Conservation (phyloP, 64 coral and sea anemone species). For the Trachythela sp. region DNA sequence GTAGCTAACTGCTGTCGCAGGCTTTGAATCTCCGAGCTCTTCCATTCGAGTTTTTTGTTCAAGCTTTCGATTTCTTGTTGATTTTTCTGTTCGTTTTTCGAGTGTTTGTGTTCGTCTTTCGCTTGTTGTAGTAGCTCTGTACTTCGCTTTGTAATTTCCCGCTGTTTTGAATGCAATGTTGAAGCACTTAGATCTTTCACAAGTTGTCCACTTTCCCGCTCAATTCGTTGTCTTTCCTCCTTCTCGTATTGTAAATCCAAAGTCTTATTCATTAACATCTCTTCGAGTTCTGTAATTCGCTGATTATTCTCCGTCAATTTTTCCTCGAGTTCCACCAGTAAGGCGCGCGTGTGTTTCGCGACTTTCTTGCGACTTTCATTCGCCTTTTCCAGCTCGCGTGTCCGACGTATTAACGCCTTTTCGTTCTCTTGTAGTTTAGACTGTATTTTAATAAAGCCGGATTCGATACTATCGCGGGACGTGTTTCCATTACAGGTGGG, state of each 20-base stretch:
- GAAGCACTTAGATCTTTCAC: slow-evolving; percentile 45
- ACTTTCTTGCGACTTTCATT: slow-evolving; percentile 98
- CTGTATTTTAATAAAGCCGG: neutral
- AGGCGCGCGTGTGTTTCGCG: slow-evolving; percentile 84
- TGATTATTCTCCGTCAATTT: slow-evolving; percentile 79
- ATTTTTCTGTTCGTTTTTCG: neutral
- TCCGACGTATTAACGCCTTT: slow-evolving; percentile 67
- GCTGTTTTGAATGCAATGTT: slow-evolving; percentile 44
- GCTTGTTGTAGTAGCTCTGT: slow-evolving; percentile 59
- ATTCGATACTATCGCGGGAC: neutral
- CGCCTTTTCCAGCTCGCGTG: slow-evolving; percentile 86
- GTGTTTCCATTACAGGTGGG: neutral
- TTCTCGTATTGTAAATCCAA: slow-evolving; percentile 69
- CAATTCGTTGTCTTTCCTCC: slow-evolving; percentile 55
- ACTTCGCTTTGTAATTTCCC: slow-evolving; percentile 55
- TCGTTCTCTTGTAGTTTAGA: slow-evolving; percentile 66
- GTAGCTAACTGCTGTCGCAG: neutral
- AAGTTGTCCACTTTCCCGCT: slow-evolving; percentile 65
- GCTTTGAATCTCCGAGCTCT: neutral
- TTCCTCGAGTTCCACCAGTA: slow-evolving; percentile 85
- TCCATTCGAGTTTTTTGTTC: neutral
- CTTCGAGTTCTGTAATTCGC: slow-evolving; percentile 65
- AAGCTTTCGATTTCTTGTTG: neutral
- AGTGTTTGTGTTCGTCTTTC: slow-evolving; percentile 32
- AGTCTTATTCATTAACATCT: slow-evolving; percentile 69